phyloP scores from a whole-genome alignment of 2,113 vertebrate species.

The Gasterosteus nipponicus region DNA sequence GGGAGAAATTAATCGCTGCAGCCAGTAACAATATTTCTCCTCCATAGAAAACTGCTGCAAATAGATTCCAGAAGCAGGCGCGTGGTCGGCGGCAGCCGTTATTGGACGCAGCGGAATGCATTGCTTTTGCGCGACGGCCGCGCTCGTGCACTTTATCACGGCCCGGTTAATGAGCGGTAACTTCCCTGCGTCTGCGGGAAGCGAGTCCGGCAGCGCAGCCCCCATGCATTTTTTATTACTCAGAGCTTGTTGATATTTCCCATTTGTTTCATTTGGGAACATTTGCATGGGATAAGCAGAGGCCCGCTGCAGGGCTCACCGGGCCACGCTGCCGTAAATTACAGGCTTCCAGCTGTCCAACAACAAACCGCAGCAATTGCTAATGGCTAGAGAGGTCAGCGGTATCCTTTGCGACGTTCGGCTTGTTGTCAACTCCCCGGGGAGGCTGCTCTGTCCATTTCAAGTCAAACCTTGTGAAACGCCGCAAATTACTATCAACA shows the following conservation, averaged over 20 bases:
- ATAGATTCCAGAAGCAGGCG: conserved; percentile 54
- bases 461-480: conserved; percentile 31
- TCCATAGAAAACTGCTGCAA: conserved; percentile 65
- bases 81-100: conserved; percentile 60
- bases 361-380: conserved; percentile 51
- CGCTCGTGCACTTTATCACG: conserved; percentile 72
- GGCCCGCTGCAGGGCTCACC: conserved; percentile 75
- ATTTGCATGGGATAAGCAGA: conserved; percentile 76
- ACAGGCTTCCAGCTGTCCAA: conserved; percentile 55
- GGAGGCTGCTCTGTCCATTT: conserved; percentile 2
- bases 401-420: conserved; percentile 34
- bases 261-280: conserved; percentile 75
- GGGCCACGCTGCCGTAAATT: conserved; percentile 58
- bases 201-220: conserved; percentile 46
- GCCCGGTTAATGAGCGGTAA: conserved; percentile 75
- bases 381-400: conserved; percentile 64
- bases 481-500: neutral
- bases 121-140: conserved; percentile 51
- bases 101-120: conserved; percentile 65
- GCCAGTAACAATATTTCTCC: conserved; percentile 68
- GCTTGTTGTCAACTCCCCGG: conserved; percentile 15
- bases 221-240: conserved; percentile 80
- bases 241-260: conserved; percentile 78
- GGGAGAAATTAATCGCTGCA: conserved; percentile 66
- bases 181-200: conserved; percentile 60